Base-by-base conservation (phyloP, 2,113 vertebrate genomes). In the Agapornis roseicollis region DNA sequence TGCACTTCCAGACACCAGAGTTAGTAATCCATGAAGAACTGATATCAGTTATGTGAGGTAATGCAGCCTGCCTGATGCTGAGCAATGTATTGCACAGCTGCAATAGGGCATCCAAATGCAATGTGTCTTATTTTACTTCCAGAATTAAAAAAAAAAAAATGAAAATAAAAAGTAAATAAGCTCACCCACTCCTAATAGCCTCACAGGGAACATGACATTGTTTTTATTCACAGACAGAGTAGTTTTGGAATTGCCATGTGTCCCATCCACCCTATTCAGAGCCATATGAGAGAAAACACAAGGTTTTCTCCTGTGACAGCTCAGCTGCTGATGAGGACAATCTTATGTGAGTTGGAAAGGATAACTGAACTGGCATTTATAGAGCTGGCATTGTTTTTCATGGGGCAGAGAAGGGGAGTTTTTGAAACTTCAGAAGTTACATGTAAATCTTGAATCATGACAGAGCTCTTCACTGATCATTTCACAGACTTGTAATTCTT, bases 1-100 rank as follows among this genome's bases (percentile, higher is more conserved):
- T 2, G 19, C 9, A 31, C 17, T 82, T 70, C 58, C 71, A 80
- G 66, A 39, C 29, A 70, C 13, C 7, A 27, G 47, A 79, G 58
- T 46, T 63, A 73, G 78, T 82, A 94, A 80, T 53, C 78, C 81
- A 46, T 89, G 91, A 82, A 87, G 41, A 63, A 46, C 49, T 85
- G 55, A 9, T 88, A 94, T 80, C 1, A 65, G 70, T 88, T 88
- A 46, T 39, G n/a, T 28, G 46, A 77, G 49, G 44, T 80, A 77
- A 61, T 63, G 49, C 64, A 82, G 49, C 79, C 61, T 80, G 50
- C 33, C 66, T 83, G 70, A 93, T n/a, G 31, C n/a, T 76, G 86
- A 94, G 55, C 87, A 70, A 55, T 50, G n/a, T 13, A 76, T 60
- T 88, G 55, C 73, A 49, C n/a, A 52, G 31, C 23, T 88, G 41